Evolutionary conservation across 2,888 invertebrate genomes (phyloP), one percentile per base, ranked within the genome.

Genomic region (Dolichomitus sp.): DNA sequence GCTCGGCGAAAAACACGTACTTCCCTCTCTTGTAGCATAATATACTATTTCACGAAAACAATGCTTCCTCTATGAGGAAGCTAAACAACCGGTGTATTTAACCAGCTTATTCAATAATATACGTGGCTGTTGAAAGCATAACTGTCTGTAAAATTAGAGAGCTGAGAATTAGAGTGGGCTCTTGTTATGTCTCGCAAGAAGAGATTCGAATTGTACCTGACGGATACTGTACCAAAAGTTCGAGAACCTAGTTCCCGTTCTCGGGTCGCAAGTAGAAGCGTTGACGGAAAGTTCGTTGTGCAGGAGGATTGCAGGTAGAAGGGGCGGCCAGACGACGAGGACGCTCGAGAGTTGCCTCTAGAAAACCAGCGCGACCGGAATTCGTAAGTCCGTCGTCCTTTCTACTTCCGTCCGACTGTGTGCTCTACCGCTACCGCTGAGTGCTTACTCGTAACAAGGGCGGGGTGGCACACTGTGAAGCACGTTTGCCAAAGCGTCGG

Each of bases 291-390:
- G 74, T 83, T 75, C 61, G 50, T 7, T 30, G 59, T 27, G 73
- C 65, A 68, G 75, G 76, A 81, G 74, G 63, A 42, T 52, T 68
- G 50, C 63, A 65, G 59, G 48, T 59, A 76, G 74, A 27, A 57
- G 30, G 57, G 54, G 33, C 12, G 23, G 50, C 65, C 23, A 74
- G 81, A 82, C 63, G 50, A 79, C 75, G 70, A 75, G 61, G 59
- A 59, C 79, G 45, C 75, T 82, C 61, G 69, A 73, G 83, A 81
- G 81, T 85, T 83, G 80, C 70, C 77, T 59, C 50, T 37, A 77
- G 74, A 82, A 61, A 50, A 72, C 37, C 75, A 57, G 77, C 80
- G 80, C 81, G 83, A 85, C 69, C 48, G 70, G 85, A 85, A 85
- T 85, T 70, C 76, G 30, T 68, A 84, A 85, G 84, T 85, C 65